Evolutionary conservation across 2,113 vertebrate genomes (phyloP).

Genomic region (Hiodon tergisus): DNA sequence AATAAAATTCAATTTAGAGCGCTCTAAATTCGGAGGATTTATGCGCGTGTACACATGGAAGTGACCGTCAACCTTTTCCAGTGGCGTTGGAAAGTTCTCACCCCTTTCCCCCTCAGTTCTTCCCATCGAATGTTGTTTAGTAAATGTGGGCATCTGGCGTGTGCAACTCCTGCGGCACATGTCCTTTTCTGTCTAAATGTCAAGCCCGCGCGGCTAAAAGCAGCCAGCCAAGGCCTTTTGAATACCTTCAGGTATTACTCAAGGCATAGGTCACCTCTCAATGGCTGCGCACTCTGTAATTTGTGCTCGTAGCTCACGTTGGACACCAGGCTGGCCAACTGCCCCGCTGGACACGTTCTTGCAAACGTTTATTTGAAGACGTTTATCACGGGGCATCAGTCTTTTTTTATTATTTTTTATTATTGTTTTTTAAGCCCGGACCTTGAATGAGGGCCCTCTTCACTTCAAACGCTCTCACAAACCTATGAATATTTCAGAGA

Average conservation of each 20-base stretch:
- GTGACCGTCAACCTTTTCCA: constrained; percentile 60
- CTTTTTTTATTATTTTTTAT: neutral
- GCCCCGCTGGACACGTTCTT: no score
- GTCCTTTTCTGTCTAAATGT: constrained; percentile 47
- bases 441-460: constrained; percentile 43
- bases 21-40: constrained; percentile 34
- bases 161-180: constrained; percentile 31
- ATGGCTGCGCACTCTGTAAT: constrained; percentile 50
- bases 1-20: no score
- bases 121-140: constrained; percentile 49
- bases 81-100: constrained; percentile 46
- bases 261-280: constrained; percentile 58
- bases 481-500: constrained; percentile 55
- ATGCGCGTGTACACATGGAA: constrained; percentile 57
- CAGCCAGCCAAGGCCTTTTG: constrained; percentile 45
- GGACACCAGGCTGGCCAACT: constrained; percentile 24
- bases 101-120: constrained; percentile 46
- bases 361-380: no score
- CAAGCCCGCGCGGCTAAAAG: constrained; percentile 41
- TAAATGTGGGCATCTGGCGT: constrained; percentile 47
- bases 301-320: constrained; percentile 43
- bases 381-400: neutral
- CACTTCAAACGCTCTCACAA: constrained; percentile 53
- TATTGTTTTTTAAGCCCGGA: constrained; percentile 36
- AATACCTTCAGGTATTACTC: constrained; percentile 54